Evolutionary conservation across 2,113 vertebrate genomes (phyloP), one percentile per base, ranked within the genome.

Genomic region (Melanerpes formicivorus): DNA sequence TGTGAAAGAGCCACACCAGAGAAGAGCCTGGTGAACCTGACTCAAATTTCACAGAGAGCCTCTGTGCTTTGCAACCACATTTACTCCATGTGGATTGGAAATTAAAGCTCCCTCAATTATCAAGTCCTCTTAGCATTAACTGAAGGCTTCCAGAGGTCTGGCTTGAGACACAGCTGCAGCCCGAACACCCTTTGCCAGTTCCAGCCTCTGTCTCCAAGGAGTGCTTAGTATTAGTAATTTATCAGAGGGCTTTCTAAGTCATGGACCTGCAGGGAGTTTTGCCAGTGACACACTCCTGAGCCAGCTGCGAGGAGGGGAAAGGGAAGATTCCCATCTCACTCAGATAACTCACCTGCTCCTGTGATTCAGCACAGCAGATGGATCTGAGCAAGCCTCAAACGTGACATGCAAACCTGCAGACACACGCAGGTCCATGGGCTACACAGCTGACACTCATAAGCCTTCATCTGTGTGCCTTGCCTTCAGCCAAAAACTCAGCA

Each of bases 91-190:
- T 1, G 18, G 46, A 70, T 4, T 6, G 18, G 60, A 59, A 86
- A 42, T 37, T 22, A 0, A 22, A 60, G 3, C 1, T 14, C 22
- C 11, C 52, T n/a, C 0, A 1, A 32, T 32, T 1, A 42, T 37
- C 10, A 26, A 42, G 29, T 34, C 37, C 34, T 90, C 73, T 74
- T 19, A 21, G 13, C 14, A 2, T 11, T 9, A 30, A 72, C 10
- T 58, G 32, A 8, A 15, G 30, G 6, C 37, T 85, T 82, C 67
- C 78, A 69, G 32, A 75, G 59, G 48, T 59, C 22, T 42, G 5
- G 1, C 58, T 69, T 8, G 71, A 50, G 80, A 74, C 27, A 34
- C n/a, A 56, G 11, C 21, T 29, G 5, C 30, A 42, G 19, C 23
- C 21, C 56, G 70, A 65, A 18, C 0, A 5, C 14, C 29, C n/a